phyloP scores from a whole-genome alignment of 2,888 invertebrate genomes.

The Polydrusus cervinus region DNA sequence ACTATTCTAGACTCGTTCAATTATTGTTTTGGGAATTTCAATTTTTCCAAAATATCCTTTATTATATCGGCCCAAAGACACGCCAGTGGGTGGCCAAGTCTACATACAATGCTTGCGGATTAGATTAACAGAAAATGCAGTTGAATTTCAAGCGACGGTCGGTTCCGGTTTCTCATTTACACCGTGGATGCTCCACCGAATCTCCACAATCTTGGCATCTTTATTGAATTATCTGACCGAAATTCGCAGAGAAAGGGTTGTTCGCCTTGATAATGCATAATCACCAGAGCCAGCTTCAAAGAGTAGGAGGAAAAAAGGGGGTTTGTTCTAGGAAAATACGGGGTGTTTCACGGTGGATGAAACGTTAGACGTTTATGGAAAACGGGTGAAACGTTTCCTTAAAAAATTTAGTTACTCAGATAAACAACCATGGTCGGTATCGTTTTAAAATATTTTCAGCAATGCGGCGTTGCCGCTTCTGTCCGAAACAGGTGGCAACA shows the following conservation, averaged over 20 bases:
- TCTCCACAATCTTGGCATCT: background rate
- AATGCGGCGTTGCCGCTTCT: too few relatives aligned
- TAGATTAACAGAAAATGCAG: background rate
- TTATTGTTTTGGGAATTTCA: background rate
- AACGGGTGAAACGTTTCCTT: too few relatives aligned
- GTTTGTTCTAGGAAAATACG: too few relatives aligned
- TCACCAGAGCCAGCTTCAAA: too few relatives aligned
- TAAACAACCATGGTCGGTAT: too few relatives aligned
- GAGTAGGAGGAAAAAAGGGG: too few relatives aligned
- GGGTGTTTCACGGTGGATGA: too few relatives aligned
- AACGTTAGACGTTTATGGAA: too few relatives aligned
- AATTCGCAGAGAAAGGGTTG: background rate
- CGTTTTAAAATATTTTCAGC: too few relatives aligned
- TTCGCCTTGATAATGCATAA: too few relatives aligned
- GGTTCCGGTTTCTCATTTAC: background rate
- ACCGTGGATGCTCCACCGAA: background rate
- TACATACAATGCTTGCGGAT: background rate
- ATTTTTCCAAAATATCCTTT: background rate
- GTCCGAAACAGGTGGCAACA: too few relatives aligned
- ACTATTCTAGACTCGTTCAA: background rate
- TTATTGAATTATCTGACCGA: slow-evolving; percentile 1
- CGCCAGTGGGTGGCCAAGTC: background rate
- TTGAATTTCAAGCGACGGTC: background rate
- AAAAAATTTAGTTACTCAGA: too few relatives aligned
- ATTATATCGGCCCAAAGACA: background rate